phyloP scores from a whole-genome alignment of 1,140 invertebrate genomes.

The Drosophila oshimai region DNA sequence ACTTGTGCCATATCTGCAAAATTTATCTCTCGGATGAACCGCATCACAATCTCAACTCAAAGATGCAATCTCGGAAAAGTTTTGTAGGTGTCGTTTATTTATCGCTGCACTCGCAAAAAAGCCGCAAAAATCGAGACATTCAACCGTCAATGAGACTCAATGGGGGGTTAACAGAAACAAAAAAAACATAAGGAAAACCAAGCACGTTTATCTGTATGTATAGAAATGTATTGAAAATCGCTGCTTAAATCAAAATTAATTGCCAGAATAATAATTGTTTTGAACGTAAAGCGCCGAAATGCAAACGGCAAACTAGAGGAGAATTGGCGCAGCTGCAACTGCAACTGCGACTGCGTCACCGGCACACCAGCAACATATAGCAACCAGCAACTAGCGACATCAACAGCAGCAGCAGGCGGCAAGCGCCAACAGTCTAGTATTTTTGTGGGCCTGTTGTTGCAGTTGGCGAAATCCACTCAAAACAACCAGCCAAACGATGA shows the following conservation, averaged over 20 bases:
- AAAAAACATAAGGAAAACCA: conserved; percentile 6
- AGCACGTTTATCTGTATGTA: conserved; percentile 30
- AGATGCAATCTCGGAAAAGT: conserved; percentile 21
- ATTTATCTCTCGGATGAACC: conserved; percentile 6
- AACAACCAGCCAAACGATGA: conserved; percentile 72
- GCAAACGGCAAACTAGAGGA: conserved; percentile 56
- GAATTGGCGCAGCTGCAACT: conserved; percentile 76
- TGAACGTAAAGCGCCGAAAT: conserved; percentile 78
- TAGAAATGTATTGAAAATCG: conserved; percentile 73
- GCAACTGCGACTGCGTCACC: conserved; percentile 67
- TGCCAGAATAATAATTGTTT: conserved; percentile 82
- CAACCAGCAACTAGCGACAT: conserved; percentile 42
- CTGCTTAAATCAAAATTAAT: conserved; percentile 81
- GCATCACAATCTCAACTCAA: not conserved
- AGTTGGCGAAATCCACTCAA: conserved; percentile 63
- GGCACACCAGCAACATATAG: conserved; percentile 37
- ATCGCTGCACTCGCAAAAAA: conserved; percentile 10
- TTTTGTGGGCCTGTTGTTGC: conserved; percentile 36
- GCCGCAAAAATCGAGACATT: conserved; percentile 24
- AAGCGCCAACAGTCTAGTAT: conserved; percentile 70
- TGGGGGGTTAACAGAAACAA: conserved; percentile 1
- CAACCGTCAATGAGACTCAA: conserved; percentile 20
- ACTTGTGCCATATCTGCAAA: not conserved
- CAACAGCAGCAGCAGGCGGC: conserved; percentile 57
- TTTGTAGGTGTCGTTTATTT: conserved; percentile 34